phyloP scores from a whole-genome alignment of 2,888 invertebrate genomes.

The Nebria salina region DNA sequence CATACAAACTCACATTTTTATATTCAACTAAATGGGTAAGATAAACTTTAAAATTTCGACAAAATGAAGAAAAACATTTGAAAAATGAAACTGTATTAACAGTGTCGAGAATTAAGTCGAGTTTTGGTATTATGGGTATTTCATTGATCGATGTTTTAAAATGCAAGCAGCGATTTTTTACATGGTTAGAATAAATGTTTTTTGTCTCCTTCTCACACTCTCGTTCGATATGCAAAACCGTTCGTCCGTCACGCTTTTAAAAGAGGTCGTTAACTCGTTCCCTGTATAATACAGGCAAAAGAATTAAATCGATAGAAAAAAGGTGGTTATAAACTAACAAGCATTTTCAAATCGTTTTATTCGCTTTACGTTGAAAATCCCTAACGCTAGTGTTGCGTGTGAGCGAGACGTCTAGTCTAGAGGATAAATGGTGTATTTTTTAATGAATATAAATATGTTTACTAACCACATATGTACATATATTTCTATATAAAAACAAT shows the following conservation, averaged over 20 bases:
- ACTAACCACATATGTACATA: no score
- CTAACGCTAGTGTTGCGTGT: no score
- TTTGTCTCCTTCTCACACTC: background rate
- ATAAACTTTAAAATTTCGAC: background rate
- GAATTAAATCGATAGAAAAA: no score
- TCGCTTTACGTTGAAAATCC: no score
- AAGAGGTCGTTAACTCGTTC: constrained; percentile 24
- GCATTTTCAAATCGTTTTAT: no score
- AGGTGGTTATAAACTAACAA: no score
- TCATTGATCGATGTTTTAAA: constrained; percentile 17
- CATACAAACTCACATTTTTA: background rate
- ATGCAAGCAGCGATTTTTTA: constrained; percentile 32
- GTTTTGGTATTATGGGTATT: background rate
- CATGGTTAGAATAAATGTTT: constrained; percentile 32
- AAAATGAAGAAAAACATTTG: background rate
- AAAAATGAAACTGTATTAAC: background rate
- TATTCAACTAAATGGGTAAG: background rate
- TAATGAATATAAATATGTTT: no score
- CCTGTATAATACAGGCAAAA: background rate
- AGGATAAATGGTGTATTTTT: no score
- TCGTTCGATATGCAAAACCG: background rate
- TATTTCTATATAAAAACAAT: no score
- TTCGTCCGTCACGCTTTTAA: constrained; percentile 2
- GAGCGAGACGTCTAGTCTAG: no score
- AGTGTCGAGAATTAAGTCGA: background rate